These are phyloP conservation scores for Drosophila bunnanda DNA, from an alignment of 2,888 invertebrate species.

Conservation along the genomic window DNA sequence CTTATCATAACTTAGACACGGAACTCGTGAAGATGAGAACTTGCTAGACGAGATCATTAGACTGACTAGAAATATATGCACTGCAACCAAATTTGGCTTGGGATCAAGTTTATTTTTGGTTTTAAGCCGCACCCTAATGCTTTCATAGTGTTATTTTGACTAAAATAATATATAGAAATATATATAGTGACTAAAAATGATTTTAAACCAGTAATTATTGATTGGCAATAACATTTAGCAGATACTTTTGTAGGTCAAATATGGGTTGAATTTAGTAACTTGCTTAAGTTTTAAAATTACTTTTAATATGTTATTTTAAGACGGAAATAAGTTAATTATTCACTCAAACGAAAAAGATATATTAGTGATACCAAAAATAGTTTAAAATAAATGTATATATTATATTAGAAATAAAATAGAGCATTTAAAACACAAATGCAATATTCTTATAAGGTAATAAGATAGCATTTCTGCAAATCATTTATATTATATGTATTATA, in stretches of 20 bases:
- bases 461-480: too few relatives aligned
- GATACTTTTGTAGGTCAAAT: neutral
- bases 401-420: neutral
- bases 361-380: neutral
- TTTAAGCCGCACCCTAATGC: slow-evolving; percentile 7
- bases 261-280: neutral
- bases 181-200: neutral
- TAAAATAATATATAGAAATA: neutral
- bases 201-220: neutral
- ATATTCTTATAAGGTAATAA: neutral
- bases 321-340: too few relatives aligned
- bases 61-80: neutral
- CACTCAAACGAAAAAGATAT: neutral
- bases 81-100: slow-evolving; percentile 4
- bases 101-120: slow-evolving; percentile 7
- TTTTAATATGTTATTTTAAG: too few relatives aligned
- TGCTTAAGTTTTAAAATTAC: neutral
- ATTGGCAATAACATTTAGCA: slow-evolving; percentile 2
- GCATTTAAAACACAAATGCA: too few relatives aligned
- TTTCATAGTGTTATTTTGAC: neutral
- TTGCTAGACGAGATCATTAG: slow-evolving; percentile 4
- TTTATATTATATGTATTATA: too few relatives aligned
- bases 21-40: slow-evolving; percentile 6
- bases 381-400: neutral
- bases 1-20: slow-evolving; percentile 14